Evolutionary conservation across 2,888 invertebrate genomes (phyloP).

Genomic region (Craniophora ligustri): DNA sequence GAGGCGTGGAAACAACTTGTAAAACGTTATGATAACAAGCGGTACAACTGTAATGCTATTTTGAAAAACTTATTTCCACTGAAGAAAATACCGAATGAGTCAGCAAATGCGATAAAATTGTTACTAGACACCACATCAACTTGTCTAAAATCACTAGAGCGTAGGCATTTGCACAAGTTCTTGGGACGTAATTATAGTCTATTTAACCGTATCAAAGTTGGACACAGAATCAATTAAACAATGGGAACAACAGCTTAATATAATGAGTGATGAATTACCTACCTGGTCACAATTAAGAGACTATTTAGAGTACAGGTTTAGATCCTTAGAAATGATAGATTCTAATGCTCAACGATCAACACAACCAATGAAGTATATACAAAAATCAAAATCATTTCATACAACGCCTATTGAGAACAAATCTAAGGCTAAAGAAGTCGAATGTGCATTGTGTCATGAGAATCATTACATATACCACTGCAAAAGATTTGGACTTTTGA

Average conservation of each 20-base stretch:
- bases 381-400: constrained; percentile 2
- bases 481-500: background rate
- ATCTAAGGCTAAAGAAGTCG: background rate
- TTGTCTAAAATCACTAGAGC: constrained; percentile 7
- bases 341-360: background rate
- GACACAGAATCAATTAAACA: constrained; percentile 2
- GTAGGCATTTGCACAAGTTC: background rate
- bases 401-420: background rate
- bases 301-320: constrained; percentile 9
- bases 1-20: constrained; percentile 13
- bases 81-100: too few relatives aligned
- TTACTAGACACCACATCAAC: constrained; percentile 17
- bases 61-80: constrained; percentile 3
- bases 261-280: background rate
- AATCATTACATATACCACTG: background rate
- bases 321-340: constrained; percentile 16
- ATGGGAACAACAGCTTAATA: constrained; percentile 8
- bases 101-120: constrained; percentile 7
- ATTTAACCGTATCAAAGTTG: constrained; percentile 8
- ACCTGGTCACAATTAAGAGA: constrained; percentile 3
- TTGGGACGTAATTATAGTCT: background rate
- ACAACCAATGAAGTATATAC: background rate
- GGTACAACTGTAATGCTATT: constrained; percentile 17
- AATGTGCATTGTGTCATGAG: background rate
- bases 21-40: constrained; percentile 16